A percentile compares a stretch with the other conserved stretches of the same genome.
Conservation (phyloP, 2,113 vertebrate genomes). For the Morphnarchus princeps region DNA sequence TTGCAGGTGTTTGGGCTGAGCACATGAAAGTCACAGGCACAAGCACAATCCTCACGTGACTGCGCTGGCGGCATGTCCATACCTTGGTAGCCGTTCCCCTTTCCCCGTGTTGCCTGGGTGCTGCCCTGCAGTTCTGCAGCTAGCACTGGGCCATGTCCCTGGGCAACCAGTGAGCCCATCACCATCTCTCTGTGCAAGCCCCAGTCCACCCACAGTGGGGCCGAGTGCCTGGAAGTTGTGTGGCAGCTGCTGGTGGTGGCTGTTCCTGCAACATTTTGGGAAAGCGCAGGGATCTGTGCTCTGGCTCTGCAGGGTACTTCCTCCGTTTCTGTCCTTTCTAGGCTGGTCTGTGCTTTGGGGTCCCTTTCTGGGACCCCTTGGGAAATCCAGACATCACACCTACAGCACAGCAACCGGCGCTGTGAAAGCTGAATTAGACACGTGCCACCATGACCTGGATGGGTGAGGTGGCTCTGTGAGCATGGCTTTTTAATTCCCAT, state of each 20-base stretch:
- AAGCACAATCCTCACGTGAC: too few species aligned
- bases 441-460: background rate
- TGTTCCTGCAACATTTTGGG: background rate
- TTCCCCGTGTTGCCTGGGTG: background rate
- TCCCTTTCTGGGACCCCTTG: background rate
- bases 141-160: background rate
- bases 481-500: background rate
- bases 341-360: background rate
- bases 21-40: background rate
- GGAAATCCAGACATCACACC: background rate
- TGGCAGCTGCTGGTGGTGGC: background rate
- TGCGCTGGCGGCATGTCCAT: background rate
- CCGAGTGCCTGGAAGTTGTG: fast-evolving
- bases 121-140: background rate
- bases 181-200: background rate
- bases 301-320: background rate
- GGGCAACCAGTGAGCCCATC: background rate
- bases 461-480: background rate
- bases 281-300: background rate
- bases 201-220: too few species aligned
- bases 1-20: background rate
- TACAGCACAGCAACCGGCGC: background rate
- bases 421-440: background rate
- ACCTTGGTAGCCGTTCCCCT: background rate
- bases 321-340: background rate